Evolutionary conservation across 2,888 invertebrate species (phyloP).

Genomic region (Spatulosminthurus flaviceps): DNA sequence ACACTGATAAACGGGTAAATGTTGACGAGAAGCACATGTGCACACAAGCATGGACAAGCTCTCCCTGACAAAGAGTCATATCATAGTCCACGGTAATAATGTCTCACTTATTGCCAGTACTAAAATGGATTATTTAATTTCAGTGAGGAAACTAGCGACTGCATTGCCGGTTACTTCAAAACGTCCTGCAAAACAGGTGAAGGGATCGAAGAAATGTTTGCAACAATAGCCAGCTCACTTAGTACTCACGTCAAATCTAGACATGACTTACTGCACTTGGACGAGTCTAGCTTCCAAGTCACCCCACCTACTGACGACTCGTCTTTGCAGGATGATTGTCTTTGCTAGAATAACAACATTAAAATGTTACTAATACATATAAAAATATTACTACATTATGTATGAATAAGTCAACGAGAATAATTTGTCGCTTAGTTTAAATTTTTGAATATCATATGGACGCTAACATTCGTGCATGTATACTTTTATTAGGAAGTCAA

Average conservation of each 20-base stretch:
- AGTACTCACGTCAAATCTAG: slow-evolving; percentile 48
- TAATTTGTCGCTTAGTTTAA: too few relatives aligned
- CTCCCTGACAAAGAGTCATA: too few relatives aligned
- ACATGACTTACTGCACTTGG: slow-evolving; percentile 51
- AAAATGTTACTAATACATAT: neutral
- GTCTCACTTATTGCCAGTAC: too few relatives aligned
- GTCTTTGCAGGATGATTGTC: slow-evolving; percentile 45
- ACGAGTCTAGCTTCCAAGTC: slow-evolving; percentile 48
- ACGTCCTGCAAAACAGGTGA: slow-evolving; percentile 88
- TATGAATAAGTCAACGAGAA: too few relatives aligned
- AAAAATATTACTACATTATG: too few relatives aligned
- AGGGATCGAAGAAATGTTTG: slow-evolving; percentile 90
- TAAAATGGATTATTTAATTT: neutral
- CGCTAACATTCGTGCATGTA: too few relatives aligned
- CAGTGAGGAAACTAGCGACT: slow-evolving; percentile 47
- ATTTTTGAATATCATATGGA: too few relatives aligned
- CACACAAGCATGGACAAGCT: too few relatives aligned
- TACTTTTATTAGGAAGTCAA: too few relatives aligned
- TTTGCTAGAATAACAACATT: slow-evolving; percentile 35
- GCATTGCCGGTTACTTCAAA: slow-evolving; percentile 73
- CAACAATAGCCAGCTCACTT: slow-evolving; percentile 83
- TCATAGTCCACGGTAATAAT: too few relatives aligned
- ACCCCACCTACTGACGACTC: slow-evolving; percentile 35
- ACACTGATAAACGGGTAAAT: too few relatives aligned
- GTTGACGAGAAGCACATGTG: too few relatives aligned